A percentile compares a stretch with the other conserved stretches of the same genome.
Conservation (phyloP, 2,888 invertebrate genomes). For the Drosophila villosipedis region DNA sequence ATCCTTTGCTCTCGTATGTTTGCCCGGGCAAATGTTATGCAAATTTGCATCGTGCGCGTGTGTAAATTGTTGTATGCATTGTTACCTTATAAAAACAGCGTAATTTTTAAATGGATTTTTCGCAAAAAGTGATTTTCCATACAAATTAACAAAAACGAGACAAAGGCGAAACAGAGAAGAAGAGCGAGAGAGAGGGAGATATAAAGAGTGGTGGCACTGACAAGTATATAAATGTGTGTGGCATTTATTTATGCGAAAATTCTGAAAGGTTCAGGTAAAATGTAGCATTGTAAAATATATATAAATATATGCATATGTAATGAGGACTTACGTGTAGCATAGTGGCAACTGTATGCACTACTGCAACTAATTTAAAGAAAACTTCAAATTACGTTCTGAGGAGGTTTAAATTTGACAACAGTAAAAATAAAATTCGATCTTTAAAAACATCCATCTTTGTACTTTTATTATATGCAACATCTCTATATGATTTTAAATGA, state of each 20-base stretch:
- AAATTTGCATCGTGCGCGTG: conserved; percentile 75
- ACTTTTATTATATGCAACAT: background rate
- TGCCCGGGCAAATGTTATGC: conserved; percentile 74
- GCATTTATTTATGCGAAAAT: conserved; percentile 59
- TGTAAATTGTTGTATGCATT: conserved; percentile 81
- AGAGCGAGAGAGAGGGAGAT: background rate
- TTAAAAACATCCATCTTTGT: background rate
- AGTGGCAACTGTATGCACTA: conserved; percentile 14
- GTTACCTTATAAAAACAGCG: conserved; percentile 81
- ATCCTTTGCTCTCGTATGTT: conserved; percentile 38
- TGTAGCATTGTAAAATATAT: conserved; percentile 51
- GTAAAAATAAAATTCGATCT: background rate
- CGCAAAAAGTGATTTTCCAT: conserved; percentile 79
- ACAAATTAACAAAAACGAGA: conserved; percentile 78
- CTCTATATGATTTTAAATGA: background rate
- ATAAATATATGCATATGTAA: conserved; percentile 36
- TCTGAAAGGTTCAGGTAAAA: conserved; percentile 40
- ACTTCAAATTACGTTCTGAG: background rate
- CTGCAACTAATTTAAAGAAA: background rate
- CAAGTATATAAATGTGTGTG: conserved; percentile 4
- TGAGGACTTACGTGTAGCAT: conserved; percentile 20
- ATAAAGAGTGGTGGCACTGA: background rate
- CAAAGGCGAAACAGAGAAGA: background rate
- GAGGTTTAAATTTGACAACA: background rate
- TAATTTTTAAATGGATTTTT: conserved; percentile 80